Percentiles rank a stretch among this genome's conserved stretches.
These are phyloP conservation scores for Orchesella flavescens DNA, from an alignment of 2,888 invertebrate species.

Conservation along the genomic window DNA sequence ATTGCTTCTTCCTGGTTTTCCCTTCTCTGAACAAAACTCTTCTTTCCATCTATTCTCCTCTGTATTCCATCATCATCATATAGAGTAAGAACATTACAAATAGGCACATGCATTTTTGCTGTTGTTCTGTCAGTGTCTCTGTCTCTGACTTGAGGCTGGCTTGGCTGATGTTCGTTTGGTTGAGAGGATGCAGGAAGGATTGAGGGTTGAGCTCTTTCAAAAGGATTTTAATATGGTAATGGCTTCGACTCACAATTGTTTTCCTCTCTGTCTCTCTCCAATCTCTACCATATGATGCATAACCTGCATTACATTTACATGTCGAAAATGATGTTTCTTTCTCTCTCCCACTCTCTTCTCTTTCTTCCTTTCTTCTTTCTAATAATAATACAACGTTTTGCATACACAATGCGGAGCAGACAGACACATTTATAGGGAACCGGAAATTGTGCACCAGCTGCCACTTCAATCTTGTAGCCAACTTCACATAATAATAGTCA, in stretches of 20 bases:
- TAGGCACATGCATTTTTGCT: background rate
- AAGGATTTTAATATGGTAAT: constrained; percentile 59
- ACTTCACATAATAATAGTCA: no score
- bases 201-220: constrained; percentile 26
- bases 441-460: constrained; percentile 14
- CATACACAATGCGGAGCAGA: background rate
- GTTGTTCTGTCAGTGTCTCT: constrained; percentile 19
- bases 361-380: no score
- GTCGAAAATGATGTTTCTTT: no score
- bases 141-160: constrained; percentile 6
- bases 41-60: no score
- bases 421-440: constrained; percentile 2
- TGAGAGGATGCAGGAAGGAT: constrained; percentile 31
- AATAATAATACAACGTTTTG: background rate
- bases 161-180: background rate
- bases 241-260: constrained; percentile 30
- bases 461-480: background rate
- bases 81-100: background rate
- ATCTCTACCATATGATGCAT: no score
- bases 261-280: background rate
- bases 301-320: no score
- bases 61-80: no score
- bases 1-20: constrained; percentile 20
- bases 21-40: background rate
- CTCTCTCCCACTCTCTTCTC: no score